These are phyloP conservation scores for Halcyon senegalensis DNA, from an alignment of 2,113 vertebrate species.

Conservation along the genomic window DNA sequence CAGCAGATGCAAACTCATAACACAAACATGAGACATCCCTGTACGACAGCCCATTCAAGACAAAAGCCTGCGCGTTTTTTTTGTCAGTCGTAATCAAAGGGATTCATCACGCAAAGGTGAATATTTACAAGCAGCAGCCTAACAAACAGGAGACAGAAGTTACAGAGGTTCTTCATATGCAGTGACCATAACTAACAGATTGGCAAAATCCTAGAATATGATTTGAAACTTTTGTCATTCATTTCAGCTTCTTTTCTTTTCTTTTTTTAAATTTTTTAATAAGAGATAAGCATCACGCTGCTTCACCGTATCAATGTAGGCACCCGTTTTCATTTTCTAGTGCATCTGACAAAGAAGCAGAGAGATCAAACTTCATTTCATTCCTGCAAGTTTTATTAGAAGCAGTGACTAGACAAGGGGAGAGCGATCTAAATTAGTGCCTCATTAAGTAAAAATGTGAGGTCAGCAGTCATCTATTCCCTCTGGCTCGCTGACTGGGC, in stretches of 20 bases:
- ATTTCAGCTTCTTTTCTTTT: not conserved
- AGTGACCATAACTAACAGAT: not conserved
- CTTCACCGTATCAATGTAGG: not conserved
- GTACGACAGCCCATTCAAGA: not conserved
- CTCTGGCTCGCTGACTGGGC: not conserved
- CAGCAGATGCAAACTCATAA: not conserved
- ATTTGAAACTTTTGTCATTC: not conserved
- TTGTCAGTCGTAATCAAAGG: not conserved
- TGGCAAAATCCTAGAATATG: not conserved
- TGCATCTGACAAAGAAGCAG: not conserved
- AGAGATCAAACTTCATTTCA: conserved; percentile 49
- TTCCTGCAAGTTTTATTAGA: conserved; percentile 28
- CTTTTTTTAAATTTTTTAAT: not conserved
- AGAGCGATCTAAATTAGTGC: conserved; percentile 45
- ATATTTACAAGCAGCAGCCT: not conserved
- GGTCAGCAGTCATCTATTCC: conserved; percentile 59
- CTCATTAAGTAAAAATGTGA: conserved; percentile 66
- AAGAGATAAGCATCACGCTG: not conserved
- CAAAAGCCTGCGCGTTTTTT: not conserved
- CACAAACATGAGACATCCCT: not conserved
- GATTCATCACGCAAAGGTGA: not conserved
- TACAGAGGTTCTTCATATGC: not conserved
- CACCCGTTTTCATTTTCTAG: not conserved
- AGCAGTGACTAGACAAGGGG: conserved; percentile 44
- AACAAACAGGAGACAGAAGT: not conserved